Conservation (phyloP, 2,888 invertebrate species). For the Eupithecia centaureata region DNA sequence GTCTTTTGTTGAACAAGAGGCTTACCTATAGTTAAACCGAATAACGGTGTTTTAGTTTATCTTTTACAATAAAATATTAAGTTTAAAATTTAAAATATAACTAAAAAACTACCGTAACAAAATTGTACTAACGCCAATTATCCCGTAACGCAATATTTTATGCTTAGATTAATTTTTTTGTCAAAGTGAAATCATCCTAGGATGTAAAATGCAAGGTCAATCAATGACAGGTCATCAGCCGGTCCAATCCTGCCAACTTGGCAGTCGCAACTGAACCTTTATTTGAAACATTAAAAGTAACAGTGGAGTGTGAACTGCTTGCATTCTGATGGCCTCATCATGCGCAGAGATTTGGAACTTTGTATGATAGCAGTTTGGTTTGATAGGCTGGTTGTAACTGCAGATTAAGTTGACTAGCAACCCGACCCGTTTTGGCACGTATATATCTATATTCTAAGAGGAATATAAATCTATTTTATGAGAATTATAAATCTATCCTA, state of each 20-base stretch:
- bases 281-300: constrained; percentile 41
- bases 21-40: no score
- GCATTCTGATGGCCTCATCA: constrained; percentile 42
- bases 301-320: constrained; percentile 33
- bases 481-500: no score
- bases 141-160: no score
- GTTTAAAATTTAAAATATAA: no score
- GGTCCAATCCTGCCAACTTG: constrained; percentile 34
- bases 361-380: background rate
- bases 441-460: no score
- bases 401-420: background rate
- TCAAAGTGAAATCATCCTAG: background rate
- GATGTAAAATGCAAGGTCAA: constrained; percentile 16
- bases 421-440: background rate
- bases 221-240: constrained; percentile 20
- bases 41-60: no score
- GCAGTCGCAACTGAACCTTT: constrained; percentile 41
- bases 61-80: no score
- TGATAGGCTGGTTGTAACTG: constrained; percentile 5
- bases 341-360: constrained; percentile 26
- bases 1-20: no score
- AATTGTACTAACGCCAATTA: no score
- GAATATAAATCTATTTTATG: no score
- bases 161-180: no score
- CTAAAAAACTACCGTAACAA: no score